These are phyloP conservation scores for Ceyx cyanopectus DNA, from an alignment of 2,113 vertebrate species.

Conservation along the genomic window DNA sequence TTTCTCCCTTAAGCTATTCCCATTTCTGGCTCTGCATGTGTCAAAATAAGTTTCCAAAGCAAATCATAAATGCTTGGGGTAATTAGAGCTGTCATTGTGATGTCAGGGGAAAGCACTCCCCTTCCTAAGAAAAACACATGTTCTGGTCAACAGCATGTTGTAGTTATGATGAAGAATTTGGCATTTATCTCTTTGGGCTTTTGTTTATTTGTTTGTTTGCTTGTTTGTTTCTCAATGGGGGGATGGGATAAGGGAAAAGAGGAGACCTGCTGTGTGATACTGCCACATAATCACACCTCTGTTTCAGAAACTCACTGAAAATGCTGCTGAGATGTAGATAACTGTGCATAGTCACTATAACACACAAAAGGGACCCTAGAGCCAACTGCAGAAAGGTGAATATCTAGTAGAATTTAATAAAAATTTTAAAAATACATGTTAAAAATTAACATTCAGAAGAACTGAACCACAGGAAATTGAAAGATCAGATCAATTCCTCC, in stretches of 20 bases:
- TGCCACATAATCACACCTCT: neutral
- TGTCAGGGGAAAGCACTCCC: neutral
- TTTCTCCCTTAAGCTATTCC: conserved; percentile 10
- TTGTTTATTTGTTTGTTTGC: too few relatives aligned
- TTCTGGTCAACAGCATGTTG: neutral
- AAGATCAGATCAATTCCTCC: neutral
- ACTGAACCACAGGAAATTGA: neutral
- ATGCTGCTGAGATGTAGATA: neutral
- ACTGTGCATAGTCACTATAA: neutral
- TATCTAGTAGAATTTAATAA: neutral
- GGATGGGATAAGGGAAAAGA: neutral
- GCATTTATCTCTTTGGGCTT: neutral
- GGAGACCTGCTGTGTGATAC: neutral
- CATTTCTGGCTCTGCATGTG: neutral
- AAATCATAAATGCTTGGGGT: neutral
- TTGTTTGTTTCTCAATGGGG: neutral
- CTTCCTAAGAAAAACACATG: neutral
- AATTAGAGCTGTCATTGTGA: neutral
- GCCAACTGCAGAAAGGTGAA: neutral
- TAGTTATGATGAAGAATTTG: neutral
- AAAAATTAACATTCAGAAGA: neutral
- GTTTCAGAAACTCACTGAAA: neutral
- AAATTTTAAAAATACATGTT: neutral
- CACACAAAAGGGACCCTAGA: neutral
- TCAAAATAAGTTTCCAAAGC: conserved; percentile 41